Evolutionary conservation across 2,113 vertebrate species (phyloP), one percentile per base, ranked within the genome.

Genomic region (Jaculus jaculus): DNA sequence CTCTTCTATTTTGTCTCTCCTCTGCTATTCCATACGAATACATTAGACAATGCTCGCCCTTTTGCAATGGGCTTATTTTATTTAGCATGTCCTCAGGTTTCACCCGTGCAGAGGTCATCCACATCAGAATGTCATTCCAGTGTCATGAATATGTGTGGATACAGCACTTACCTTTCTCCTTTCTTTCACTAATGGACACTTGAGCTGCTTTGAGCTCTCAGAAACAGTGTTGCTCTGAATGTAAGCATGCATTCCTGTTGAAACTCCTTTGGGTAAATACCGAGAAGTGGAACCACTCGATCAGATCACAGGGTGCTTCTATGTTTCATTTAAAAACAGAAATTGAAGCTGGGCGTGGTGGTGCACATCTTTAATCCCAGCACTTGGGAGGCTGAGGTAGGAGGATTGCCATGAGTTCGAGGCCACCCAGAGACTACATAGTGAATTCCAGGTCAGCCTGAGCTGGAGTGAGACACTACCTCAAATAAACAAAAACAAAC

Each of bases 81-180:
- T 10, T 84, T n/a, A 37, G 17, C 3, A 2, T 18, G 24, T 60
- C 73, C 24, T 37, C 65, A 63, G 39, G 32, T 39, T 51, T 84
- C 30, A 13, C 20, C 28, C 2, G 1, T 5, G 0, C 20, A 54
- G 54, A 54, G 54, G 54, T 54, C 54, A 54, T 54, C 15, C 11
- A 10, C 13, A 39, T 61, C 37, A 47, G n/a, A 65, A 30, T 51
- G 69, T 32, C 30, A 28, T 39, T 74, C 39, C 2, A 0, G 3
- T 17, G 66, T 24, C 3, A 0, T 26, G 73, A n/a, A 15, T 7
- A 4, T 3, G 4, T 28, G 11, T 23, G 54, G 16, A 0, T 8
- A 0, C 21, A 42, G 21, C 9, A 7, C 28, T 13, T 17, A 58
- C 63, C 60, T 18, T 23, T 58, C 21, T 51, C 13, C 18, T 0